Base-by-base conservation (phyloP, 2,797 vertebrate genomes). In the Danio tinwini region DNA sequence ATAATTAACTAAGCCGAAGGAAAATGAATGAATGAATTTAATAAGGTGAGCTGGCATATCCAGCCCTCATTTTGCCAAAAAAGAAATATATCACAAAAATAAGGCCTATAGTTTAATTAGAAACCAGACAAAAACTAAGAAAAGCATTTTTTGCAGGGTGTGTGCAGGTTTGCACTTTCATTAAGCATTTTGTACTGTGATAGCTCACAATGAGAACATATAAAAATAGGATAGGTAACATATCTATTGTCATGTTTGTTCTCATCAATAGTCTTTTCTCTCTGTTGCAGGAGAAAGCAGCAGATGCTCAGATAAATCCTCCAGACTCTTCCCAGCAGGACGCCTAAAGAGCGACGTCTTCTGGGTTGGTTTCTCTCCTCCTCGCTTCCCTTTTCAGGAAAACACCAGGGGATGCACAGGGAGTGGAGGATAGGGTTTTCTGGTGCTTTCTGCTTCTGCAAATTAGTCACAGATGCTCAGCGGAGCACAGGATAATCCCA, bases 341-440 rank as follows among this genome's bases (percentile, higher is more conserved):
- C 5, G 42, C 76, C 50, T 77, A 77, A 80, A 62, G 73, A 73
- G 17, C 40, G 12, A n/a, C 45, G 50, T 45, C 62, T 68, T 75
- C 61, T 53, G n/a, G 58, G 65, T 76, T 39, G 2, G 55, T 75
- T 69, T 14, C 7, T 74, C 19, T 53, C 17, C 45, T 56, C 12
- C 19, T 40, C 7, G 5, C 14, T 45, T 53, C 17, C 14, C 13
- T 64, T 2, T 37, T 59, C 5, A 17, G 29, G 39, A 10, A 52
- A 53, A 40, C 40, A 53, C 53, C 10, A 40, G 9, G 21, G 21
- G 8, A 29, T n/a, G 42, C 8, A 19, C 16, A 40, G 40, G 5
- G 5, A 17, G n/a, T 44, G 10, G 4, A 12, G 6, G 17, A 11
- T 65, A 17, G 12, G 16, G 42, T 21, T 47, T 47, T 12, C 17